Evolutionary conservation across 2,113 vertebrate genomes (phyloP), one percentile per base, ranked within the genome.

Genomic region (Dermatemys mawii): DNA sequence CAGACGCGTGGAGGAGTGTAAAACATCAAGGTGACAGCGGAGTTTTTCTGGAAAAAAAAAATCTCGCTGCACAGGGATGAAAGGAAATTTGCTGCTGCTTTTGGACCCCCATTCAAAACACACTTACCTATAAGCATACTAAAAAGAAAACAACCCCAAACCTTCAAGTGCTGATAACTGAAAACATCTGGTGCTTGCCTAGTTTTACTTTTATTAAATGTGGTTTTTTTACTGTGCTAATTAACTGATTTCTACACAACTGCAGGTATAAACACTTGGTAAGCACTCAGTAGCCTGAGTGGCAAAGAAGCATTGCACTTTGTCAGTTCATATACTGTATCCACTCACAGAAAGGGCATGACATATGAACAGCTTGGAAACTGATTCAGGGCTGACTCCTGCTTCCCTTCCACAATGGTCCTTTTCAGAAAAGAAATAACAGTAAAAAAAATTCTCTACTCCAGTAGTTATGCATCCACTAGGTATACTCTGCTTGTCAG

Each of bases 161-260:
- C 38, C 51, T 81, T 54, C 63, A 75, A 70, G 50, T 75, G 88
- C 57, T 93, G 84, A 93, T 89, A 91, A 55, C 86, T 84, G 86
- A 96, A 97, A 98, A 95, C 95, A 97, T 90, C 96, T 97, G 96
- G 76, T 84, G 90, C 88, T 79, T 48, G 90, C 92, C 84, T 94
- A 93, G 94, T 94, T 81, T 7, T 97, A 90, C 29, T 3, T 94
- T 97, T 96, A 94, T 88, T 78, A 90, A 82, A 49, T 78, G 80
- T 63, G 87, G 86, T 89, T 78, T 94, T 50, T 81, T 95, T 96
- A 83, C 57, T 87, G 89, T 89, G 70, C 88, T 98, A 97, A 98
- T 98, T 97, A 96, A 98, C 88, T 84, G 92, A 90, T 93, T 93
- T 95, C 96, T 95, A 96, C 81, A 95, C 89, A 97, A 95, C 97